Conservation (phyloP, 2,888 invertebrate species). For the Sphaerophoria rueppellii region DNA sequence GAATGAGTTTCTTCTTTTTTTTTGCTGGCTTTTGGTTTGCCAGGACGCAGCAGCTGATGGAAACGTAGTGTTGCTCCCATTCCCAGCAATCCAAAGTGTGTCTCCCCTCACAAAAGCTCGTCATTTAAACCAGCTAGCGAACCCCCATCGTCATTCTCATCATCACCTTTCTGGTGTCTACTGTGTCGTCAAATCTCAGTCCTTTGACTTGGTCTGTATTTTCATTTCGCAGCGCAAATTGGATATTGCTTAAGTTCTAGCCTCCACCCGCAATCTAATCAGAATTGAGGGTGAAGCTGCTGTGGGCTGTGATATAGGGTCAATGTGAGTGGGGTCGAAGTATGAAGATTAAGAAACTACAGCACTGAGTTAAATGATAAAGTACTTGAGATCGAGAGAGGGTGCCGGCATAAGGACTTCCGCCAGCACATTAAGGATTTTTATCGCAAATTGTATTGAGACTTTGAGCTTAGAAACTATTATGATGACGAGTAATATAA, state of each 20-base stretch:
- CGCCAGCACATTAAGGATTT: conserved; percentile 68
- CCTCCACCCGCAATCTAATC: conserved; percentile 29
- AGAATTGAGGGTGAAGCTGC: neutral
- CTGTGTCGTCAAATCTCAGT: conserved; percentile 23
- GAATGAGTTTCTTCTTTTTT: conserved; percentile 53
- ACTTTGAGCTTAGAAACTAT: conserved; percentile 67
- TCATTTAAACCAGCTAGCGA: conserved; percentile 34
- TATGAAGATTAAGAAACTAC: conserved; percentile 53
- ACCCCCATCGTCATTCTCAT: conserved; percentile 22
- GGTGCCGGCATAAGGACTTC: conserved; percentile 46
- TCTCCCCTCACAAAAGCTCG: conserved; percentile 27
- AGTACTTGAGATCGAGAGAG: conserved; percentile 28
- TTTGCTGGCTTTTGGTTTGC: neutral
- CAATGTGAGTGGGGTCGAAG: conserved; percentile 14
- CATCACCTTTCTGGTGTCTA: conserved; percentile 39
- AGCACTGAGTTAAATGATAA: conserved; percentile 57
- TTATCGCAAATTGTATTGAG: conserved; percentile 62
- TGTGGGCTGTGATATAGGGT: conserved; percentile 8
- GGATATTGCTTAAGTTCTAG: conserved; percentile 72
- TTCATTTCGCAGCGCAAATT: conserved; percentile 71
- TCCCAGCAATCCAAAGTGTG: neutral
- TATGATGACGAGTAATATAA: conserved; percentile 41
- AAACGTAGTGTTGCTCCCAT: conserved; percentile 23
- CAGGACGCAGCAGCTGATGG: conserved; percentile 20
- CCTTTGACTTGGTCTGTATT: conserved; percentile 52